Evolutionary conservation across 2,888 invertebrate genomes (phyloP), one percentile per base, ranked within the genome.

Genomic region (Eilema sororculum): DNA sequence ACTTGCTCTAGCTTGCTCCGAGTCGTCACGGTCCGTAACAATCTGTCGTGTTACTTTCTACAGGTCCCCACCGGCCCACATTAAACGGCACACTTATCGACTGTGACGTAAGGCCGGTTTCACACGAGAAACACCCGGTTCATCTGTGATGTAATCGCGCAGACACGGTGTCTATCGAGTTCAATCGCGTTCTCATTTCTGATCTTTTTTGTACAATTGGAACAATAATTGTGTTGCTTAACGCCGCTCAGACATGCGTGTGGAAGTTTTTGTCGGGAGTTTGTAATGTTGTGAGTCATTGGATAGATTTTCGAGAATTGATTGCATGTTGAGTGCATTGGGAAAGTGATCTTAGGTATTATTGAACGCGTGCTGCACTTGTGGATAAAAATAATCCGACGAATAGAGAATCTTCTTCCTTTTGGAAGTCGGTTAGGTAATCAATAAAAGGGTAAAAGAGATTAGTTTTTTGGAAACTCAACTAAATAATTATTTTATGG

Each of bases 91-190:
- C 74, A 76, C 60, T 76, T 81, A 46, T 57, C 56, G 33, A 67
- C 66, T 33, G 37, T 83, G 81, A 81, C 72, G 79, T 78, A 80
- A 81, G 68, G 62, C 66, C 24, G 59, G 67, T 76, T 80, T 75
- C 82, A 80, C 83, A 83, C 80, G 83, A 81, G 82, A 77, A 75
- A 69, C 70, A 67, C 59, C 57, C 63, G 59, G 73, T 67, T 72
- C 75, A 78, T 72, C 68, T 52, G 68, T 82, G 77, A 74, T 75
- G 71, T 73, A 82, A 81, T 67, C 13, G 6, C 37, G 52, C 28
- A 58, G 69, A 69, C 69, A 22, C 57, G 28, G 33, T 61, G 69
- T 65, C 69, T 69, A 65, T 69, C 69, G 69, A 57, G 56, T 37
- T 58, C 57, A 56, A 70, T 70, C 66, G 66, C 24, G 70, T 46